Evolutionary conservation across 2,113 vertebrate species (phyloP).

Genomic region (Hydropotes inermis): DNA sequence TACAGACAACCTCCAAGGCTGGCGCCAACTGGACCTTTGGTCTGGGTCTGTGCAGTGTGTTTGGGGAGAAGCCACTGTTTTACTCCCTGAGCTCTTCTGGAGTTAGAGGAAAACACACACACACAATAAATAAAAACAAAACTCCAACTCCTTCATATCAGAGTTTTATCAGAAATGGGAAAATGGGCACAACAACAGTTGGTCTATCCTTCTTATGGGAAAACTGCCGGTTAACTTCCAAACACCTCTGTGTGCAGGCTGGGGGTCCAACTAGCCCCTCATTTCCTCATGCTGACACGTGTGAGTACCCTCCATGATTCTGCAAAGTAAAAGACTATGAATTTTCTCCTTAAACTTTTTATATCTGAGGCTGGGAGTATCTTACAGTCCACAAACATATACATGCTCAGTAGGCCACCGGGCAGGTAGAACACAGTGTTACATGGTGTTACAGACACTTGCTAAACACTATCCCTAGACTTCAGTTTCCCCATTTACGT

Average conservation of each 20-base stretch:
- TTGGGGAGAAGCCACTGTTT: neutral
- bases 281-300: neutral
- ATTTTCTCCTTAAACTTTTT: neutral
- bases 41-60: too few species aligned
- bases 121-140: neutral
- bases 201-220: neutral
- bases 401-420: neutral
- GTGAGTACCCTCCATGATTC: neutral
- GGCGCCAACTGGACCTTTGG: neutral
- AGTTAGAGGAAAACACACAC: neutral
- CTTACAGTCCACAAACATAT: neutral
- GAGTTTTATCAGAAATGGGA: neutral
- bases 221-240: neutral
- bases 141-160: neutral
- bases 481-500: neutral
- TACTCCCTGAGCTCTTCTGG: neutral
- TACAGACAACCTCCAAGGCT: neutral
- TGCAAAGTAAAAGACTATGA: neutral
- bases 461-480: neutral
- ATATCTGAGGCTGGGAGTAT: neutral
- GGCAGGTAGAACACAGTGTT: rapidly evolving
- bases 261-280: too few species aligned
- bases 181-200: neutral
- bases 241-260: neutral
- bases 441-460: neutral